Conservation (phyloP, 2,797 vertebrate species). For the Microchirus variegatus region DNA sequence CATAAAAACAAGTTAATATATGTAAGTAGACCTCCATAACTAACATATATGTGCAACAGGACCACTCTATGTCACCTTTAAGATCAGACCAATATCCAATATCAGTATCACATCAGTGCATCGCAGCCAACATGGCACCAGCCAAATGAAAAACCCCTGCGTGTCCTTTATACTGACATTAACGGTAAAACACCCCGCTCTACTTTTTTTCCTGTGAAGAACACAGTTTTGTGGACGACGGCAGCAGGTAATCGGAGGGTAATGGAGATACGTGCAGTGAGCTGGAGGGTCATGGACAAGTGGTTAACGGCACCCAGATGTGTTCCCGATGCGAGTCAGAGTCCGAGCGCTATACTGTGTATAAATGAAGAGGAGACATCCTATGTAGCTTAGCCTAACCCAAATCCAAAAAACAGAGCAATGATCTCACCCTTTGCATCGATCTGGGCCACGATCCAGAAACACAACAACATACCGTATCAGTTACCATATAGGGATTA, state of each 20-base stretch:
- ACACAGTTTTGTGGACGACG: slow-evolving; percentile 34
- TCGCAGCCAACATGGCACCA: slow-evolving; percentile 22
- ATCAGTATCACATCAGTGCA: neutral
- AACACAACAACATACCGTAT: slow-evolving; percentile 60
- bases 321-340: slow-evolving; percentile 55
- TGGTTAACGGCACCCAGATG: slow-evolving; percentile 80
- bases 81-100: neutral
- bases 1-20: too few species aligned
- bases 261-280: slow-evolving; percentile 60
- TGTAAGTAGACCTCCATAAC: too few species aligned
- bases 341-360: slow-evolving; percentile 60
- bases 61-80: too few species aligned
- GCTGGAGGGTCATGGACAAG: slow-evolving; percentile 63
- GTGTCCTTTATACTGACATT: slow-evolving; percentile 33
- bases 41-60: too few species aligned
- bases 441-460: slow-evolving; percentile 56
- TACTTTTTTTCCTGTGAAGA: slow-evolving; percentile 31
- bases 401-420: slow-evolving; percentile 56
- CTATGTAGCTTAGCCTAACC: slow-evolving; percentile 39
- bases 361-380: slow-evolving; percentile 63
- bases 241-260: slow-evolving; percentile 63
- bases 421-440: slow-evolving; percentile 63
- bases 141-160: slow-evolving; percentile 18
- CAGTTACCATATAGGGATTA: slow-evolving; percentile 69
- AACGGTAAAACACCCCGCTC: slow-evolving; percentile 44